Percentiles rank a stretch among this genome's conserved stretches.
phyloP scores from a whole-genome alignment of 1,140 invertebrate genomes.

The Euschistus heros region DNA sequence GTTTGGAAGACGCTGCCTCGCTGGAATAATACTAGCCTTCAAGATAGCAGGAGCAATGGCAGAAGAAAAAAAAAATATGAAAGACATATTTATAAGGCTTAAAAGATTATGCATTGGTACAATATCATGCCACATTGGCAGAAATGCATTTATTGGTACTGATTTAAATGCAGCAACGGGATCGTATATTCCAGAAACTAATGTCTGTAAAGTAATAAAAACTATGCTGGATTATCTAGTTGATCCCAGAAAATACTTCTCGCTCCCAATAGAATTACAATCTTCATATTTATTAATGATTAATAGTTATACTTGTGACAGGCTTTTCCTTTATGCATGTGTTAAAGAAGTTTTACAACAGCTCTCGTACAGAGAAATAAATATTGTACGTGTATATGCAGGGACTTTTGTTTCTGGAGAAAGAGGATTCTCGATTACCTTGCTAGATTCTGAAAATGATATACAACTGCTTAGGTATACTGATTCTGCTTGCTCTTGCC shows the following conservation, averaged over 20 bases:
- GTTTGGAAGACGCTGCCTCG: background rate
- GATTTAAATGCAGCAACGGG: background rate
- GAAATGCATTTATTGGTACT: background rate
- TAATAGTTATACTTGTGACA: background rate
- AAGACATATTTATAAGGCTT: background rate
- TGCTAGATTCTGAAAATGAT: background rate
- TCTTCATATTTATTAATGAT: background rate
- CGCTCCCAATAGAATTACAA: background rate
- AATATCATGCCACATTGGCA: background rate
- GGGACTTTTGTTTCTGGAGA: background rate
- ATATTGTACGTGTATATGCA: background rate
- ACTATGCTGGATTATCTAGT: background rate
- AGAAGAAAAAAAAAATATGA: background rate
- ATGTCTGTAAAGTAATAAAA: background rate
- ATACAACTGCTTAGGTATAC: background rate
- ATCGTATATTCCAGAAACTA: too few relatives aligned
- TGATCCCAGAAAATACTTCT: background rate
- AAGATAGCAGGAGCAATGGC: slow-evolving; percentile 13
- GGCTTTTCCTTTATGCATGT: background rate
- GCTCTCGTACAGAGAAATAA: slow-evolving; percentile 1
- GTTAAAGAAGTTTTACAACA: slow-evolving; percentile 1
- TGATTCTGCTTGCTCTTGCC: background rate
- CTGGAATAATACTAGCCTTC: background rate
- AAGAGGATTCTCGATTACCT: background rate
- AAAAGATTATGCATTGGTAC: background rate